These are phyloP conservation scores for Eulemur macaco DNA, from an alignment of 2,113 vertebrate genomes.

Conservation along the genomic window DNA sequence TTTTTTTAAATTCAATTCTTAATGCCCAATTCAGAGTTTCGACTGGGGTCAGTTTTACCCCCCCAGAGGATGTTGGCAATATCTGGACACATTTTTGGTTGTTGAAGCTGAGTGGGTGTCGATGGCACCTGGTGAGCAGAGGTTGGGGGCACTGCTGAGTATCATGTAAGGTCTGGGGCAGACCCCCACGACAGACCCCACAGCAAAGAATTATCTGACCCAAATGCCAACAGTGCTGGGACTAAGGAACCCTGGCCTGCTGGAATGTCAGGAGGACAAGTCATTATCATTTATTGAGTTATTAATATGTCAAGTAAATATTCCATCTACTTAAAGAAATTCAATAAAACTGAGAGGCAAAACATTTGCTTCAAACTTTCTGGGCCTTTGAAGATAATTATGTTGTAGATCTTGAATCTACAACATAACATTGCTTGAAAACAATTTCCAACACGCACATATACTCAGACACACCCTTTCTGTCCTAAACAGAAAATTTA, in stretches of 20 bases:
- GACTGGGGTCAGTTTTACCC: not conserved
- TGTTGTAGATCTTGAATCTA: not conserved
- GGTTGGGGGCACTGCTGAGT: not conserved
- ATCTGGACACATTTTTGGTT: not conserved
- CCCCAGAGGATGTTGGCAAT: not conserved
- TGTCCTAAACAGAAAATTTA: not conserved
- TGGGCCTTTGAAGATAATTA: not conserved
- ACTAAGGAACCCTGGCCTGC: not conserved
- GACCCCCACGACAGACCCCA: not conserved
- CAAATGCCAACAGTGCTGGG: not conserved
- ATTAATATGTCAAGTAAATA: not conserved
- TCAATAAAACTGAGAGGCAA: not conserved
- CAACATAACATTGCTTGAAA: not conserved
- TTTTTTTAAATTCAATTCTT: not conserved
- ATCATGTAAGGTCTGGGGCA: fast-evolving
- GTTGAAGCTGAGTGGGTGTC: not conserved
- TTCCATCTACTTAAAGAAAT: not conserved
- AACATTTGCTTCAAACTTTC: not conserved
- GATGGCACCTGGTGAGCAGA: not conserved
- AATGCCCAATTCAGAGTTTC: not conserved
- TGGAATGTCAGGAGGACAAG: too few species aligned
- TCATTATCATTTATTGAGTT: not conserved
- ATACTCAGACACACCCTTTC: not conserved
- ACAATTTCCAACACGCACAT: not conserved
- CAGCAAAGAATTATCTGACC: not conserved